phyloP scores from a whole-genome alignment of 2,113 vertebrate genomes.

The Stercorarius parasiticus region DNA sequence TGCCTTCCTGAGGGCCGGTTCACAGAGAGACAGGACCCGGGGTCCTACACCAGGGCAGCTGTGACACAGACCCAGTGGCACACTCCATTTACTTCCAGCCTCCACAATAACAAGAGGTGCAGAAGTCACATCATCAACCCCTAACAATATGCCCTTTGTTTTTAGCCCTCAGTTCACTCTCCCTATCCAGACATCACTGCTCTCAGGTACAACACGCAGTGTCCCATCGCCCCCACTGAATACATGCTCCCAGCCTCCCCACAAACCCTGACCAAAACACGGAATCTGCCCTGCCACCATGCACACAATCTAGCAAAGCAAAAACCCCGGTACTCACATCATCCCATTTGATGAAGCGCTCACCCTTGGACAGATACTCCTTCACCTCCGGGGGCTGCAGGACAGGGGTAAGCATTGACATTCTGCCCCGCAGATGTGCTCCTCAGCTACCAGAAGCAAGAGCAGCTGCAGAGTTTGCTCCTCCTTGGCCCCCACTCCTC shows the following conservation, averaged over 20 bases:
- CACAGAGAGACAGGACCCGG: not conserved
- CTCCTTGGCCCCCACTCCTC: not conserved
- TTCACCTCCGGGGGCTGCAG: slow-evolving; percentile 83
- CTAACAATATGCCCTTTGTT: too few relatives aligned
- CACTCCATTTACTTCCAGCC: not conserved
- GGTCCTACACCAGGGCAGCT: not conserved
- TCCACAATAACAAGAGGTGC: not conserved
- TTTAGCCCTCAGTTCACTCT: not conserved
- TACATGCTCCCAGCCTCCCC: not conserved
- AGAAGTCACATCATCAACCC: not conserved
- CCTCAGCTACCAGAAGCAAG: not conserved
- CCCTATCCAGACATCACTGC: not conserved
- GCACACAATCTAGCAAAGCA: not conserved
- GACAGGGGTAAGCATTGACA: slow-evolving; percentile 82
- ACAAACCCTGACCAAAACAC: not conserved
- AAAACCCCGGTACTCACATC: slow-evolving; percentile 83
- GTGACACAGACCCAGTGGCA: not conserved
- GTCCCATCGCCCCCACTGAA: too few relatives aligned
- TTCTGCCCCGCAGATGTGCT: slow-evolving; percentile 54
- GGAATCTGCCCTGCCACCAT: fast-evolving
- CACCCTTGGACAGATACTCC: slow-evolving; percentile 89
- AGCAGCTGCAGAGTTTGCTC: not conserved
- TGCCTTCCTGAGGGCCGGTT: not conserved
- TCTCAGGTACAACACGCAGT: not conserved
- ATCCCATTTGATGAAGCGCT: slow-evolving; percentile 94